Evolutionary conservation across 2,888 invertebrate species (phyloP), one percentile per base, ranked within the genome.

Genomic region (Parnassius orleans): DNA sequence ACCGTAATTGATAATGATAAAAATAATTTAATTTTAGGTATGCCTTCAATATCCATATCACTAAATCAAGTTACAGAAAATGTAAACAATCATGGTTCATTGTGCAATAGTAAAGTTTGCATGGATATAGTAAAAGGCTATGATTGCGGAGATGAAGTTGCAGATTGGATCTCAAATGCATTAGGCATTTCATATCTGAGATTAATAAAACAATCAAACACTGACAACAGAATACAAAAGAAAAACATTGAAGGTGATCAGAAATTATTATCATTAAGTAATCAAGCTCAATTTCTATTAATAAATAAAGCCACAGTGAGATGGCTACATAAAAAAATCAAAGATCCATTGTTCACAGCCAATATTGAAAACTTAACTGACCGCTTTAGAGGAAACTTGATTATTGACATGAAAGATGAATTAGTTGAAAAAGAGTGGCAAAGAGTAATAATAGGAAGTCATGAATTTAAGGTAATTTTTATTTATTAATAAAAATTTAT

Each of bases 381-480:
- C 65, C 92, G 99, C 71, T 99, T 99, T 84, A 93, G 99, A 75
- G 96, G 96, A n/a, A 99, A 99, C 87, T 92, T 99, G 48, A 93
- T 98, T 2, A 92, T 98, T 12, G 94, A 95, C 68, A 95, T 96
- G 60, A 84, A 92, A 2, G 75, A 89, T 41, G 93, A 96, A n/a
- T 95, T 98, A 75, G 93, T 94, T 42, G 99, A 99, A 91, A 95
- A 95, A 57, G 81, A 92, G 1, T 97, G 96, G 94, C 83, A 92
- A 15, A 78, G 85, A 63, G 75, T 98, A 63, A 77, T 84, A 56
- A 95, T 98, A 72, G 96, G 95, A 53, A 90, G 92, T 59, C 83
- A 93, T 67, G 77, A 83, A 60, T 95, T 96, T 76, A 89, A 93
- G 92, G 97, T 95, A 87, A 75, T 66, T 63, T 46, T 46, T 2